A percentile compares a stretch with the other conserved stretches of the same genome.
phyloP scores from a whole-genome alignment of 2,888 invertebrate species.

The Leucophora obtusa region DNA sequence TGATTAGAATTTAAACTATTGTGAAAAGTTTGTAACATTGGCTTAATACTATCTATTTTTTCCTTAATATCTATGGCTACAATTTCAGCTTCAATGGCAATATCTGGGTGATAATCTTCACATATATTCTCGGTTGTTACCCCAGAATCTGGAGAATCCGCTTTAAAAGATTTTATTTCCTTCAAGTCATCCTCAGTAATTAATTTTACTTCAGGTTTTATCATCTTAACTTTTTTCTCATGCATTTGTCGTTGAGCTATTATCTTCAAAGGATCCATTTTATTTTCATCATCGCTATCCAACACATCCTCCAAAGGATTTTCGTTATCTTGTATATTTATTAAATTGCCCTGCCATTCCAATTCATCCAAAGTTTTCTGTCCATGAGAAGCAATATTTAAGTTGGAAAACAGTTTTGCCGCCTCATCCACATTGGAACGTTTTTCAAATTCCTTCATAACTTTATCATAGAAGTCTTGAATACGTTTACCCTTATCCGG shows the following conservation, averaged over 20 bases:
- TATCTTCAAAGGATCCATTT: conserved; percentile 75
- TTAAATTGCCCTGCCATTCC: conserved; percentile 74
- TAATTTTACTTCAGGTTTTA: conserved; percentile 69
- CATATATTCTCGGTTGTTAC: background rate
- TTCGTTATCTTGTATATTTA: conserved; percentile 13
- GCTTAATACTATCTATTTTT: conserved; percentile 62
- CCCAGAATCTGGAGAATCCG: conserved; percentile 63
- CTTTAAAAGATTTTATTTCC: conserved; percentile 73
- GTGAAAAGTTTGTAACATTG: conserved; percentile 41
- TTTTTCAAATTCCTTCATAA: conserved; percentile 72
- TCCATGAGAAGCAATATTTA: conserved; percentile 75
- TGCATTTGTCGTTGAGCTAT: conserved; percentile 75
- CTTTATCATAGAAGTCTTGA: conserved; percentile 71
- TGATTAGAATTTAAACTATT: conserved; percentile 26
- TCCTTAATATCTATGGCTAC: conserved; percentile 68
- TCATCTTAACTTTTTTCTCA: conserved; percentile 71
- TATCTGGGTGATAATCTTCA: background rate
- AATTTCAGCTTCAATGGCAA: conserved; percentile 65
- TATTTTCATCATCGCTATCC: conserved; percentile 77
- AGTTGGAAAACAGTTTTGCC: conserved; percentile 72
- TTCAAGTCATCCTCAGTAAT: conserved; percentile 74
- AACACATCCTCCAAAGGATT: conserved; percentile 69
- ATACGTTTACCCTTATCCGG: conserved; percentile 77
- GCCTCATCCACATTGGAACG: conserved; percentile 74
- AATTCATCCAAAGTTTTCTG: conserved; percentile 70